These are phyloP conservation scores for Crotalus horridus DNA, from an alignment of 2,113 vertebrate genomes.

Conservation along the genomic window DNA sequence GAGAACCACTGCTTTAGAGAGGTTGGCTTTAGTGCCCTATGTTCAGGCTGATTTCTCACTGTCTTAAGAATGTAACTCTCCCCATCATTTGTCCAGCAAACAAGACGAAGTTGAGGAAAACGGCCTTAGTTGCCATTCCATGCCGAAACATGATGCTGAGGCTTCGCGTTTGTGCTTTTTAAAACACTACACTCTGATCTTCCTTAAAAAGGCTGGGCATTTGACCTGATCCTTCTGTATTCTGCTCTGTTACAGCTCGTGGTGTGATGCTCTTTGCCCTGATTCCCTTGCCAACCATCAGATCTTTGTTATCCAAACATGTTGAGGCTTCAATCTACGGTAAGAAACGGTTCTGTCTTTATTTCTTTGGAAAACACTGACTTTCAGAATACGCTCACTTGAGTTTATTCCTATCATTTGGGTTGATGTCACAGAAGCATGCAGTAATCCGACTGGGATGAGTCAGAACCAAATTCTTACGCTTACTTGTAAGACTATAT, in stretches of 20 bases:
- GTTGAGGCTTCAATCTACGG: conserved; percentile 81
- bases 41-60: not conserved
- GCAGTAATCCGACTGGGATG: not conserved
- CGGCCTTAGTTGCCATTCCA: not conserved
- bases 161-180: not conserved
- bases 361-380: not conserved
- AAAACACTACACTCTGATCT: no score
- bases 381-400: not conserved
- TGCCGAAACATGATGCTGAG: no score
- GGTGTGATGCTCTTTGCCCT: conserved; percentile 84
- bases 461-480: not conserved
- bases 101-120: not conserved
- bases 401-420: not conserved
- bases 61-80: no score
- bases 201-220: not conserved
- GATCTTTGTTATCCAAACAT: conserved; percentile 88
- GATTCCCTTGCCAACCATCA: conserved; percentile 89
- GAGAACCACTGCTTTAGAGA: not conserved
- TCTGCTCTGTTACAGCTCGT: conserved; percentile 77
- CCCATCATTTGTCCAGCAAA: no score
- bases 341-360: conserved; percentile 57
- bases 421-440: not conserved
- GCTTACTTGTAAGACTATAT: not conserved
- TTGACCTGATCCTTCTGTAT: not conserved
- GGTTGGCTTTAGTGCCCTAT: not conserved